Evolutionary conservation across 2,888 invertebrate genomes (phyloP).

Genomic region (Lamproptera curius): DNA sequence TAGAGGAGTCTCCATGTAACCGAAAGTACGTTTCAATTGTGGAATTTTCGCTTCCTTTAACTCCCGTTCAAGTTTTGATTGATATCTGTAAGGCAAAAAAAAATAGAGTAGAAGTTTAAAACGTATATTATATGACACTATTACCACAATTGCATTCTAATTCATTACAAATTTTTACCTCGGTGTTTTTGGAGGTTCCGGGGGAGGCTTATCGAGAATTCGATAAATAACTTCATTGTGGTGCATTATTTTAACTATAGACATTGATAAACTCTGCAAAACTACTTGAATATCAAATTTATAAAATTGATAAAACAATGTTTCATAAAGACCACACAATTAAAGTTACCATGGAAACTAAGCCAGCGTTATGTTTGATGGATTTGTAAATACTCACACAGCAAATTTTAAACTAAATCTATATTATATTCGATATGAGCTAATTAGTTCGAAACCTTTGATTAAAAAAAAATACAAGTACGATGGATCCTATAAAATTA

Average conservation of each 20-base stretch:
- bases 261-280: conserved; percentile 60
- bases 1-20: conserved; percentile 80
- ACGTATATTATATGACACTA: neutral
- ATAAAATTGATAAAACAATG: neutral
- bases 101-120: neutral
- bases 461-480: no score
- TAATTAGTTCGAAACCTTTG: no score
- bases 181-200: conserved; percentile 69
- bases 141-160: no score
- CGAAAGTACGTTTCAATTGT: conserved; percentile 80
- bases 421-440: no score
- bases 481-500: no score
- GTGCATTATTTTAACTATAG: conserved; percentile 79
- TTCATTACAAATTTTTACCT: conserved; percentile 41
- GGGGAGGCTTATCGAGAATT: conserved; percentile 70
- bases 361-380: no score
- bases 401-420: no score
- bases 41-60: conserved; percentile 61
- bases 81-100: conserved; percentile 50
- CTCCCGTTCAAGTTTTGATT: conserved; percentile 70
- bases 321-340: no score
- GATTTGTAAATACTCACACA: no score
- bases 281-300: neutral
- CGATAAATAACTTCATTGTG: conserved; percentile 84
- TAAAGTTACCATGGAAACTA: conserved; percentile 1